Base-by-base conservation (phyloP, 1,140 invertebrate genomes). In the Papilio aristodemus region DNA sequence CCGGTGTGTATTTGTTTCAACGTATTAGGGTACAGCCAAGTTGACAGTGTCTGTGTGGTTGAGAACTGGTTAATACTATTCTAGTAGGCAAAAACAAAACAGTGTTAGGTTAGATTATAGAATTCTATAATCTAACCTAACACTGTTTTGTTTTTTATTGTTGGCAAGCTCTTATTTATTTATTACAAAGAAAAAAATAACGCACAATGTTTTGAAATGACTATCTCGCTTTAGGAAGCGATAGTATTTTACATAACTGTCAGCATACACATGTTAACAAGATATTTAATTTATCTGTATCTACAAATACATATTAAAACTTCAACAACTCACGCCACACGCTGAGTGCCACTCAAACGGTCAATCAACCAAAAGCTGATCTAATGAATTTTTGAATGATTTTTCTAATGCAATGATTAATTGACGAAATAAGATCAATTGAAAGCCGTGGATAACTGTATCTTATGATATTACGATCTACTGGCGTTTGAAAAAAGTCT, bases 331-430 rank as follows among this genome's bases (percentile, higher is more conserved):
- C 46, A 54, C 46, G 46, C 22, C 46, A 54, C 9, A 62, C 2
- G 32, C 50, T 66, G 17, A 32, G 43, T 36, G 39, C 43, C 43
- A 66, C 43, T 66, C 43, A 66, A 50, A 36, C 43, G 43, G 43
- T 32, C 39, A 66, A 66, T 50, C 63, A 50, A 32, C 41, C 25
- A 66, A 50, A 66, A 59, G 32, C 13, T 32, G 63, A 66, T 66
- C 43, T 50, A 66, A 66, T 66, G 43, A 25, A 11, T 27, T 25
- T 46, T 66, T 13, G 25, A 50, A 41, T 27, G 14, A 25, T 36
- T 46, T n/a, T 38, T 32, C 10, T 62, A 62, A 62, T 62, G 32
- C 36, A 38, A 19, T 62, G 17, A 62, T 37, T 36, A 62, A 62
- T 46, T 66, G 22, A 32, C 22, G 39, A 32, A 46, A 38, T n/a